Base-by-base conservation (phyloP, 2,797 vertebrate genomes). In the Fistularia tabacaria region DNA sequence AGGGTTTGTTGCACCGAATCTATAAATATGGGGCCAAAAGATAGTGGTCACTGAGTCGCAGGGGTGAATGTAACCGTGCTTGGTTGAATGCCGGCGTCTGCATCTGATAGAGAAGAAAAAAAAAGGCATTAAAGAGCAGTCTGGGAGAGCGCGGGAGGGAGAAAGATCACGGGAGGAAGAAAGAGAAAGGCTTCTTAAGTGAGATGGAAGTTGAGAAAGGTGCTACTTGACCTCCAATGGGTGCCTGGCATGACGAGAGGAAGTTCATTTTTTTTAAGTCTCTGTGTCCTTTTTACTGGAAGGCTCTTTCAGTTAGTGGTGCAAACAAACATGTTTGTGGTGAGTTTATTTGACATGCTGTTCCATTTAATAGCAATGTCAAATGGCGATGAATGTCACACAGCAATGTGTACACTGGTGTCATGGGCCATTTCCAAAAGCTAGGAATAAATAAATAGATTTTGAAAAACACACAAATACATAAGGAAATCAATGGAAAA, bases 161-260 rank as follows among this genome's bases (percentile, higher is more conserved):
- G 57, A 42, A 64, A 36, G 36, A 38, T 41, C 53, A 64, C 55
- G 46, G 56, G 43, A 12, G 9, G 25, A 52, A 41, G 47, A 53
- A 44, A 54, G 13, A 51, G 40, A 57, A 42, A 53, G 65, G 62
- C 59, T 59, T 58, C 65, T 80, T 59, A 57, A 80, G 65, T 62
- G 65, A 78, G 69, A 70, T 47, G 66, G 66, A 69, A 67, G 72
- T 45, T 53, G 56, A 62, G 52, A 79, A 73, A 74, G 57, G 66
- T 45, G 53, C 56, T 70, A 69, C 84, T 87, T 86, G 84, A 86
- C 81, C 77, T 81, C 69, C 64, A 62, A 38, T 58, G 69, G 80
- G 70, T 62, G 59, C 59, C 48, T 59, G 57, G 73, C 61, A 71
- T 60, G 73, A 71, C 69, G 45, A 44, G 43, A 69, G 8, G 8